Base-by-base conservation (phyloP, 2,113 vertebrate species). In the Perca schrenkii region DNA sequence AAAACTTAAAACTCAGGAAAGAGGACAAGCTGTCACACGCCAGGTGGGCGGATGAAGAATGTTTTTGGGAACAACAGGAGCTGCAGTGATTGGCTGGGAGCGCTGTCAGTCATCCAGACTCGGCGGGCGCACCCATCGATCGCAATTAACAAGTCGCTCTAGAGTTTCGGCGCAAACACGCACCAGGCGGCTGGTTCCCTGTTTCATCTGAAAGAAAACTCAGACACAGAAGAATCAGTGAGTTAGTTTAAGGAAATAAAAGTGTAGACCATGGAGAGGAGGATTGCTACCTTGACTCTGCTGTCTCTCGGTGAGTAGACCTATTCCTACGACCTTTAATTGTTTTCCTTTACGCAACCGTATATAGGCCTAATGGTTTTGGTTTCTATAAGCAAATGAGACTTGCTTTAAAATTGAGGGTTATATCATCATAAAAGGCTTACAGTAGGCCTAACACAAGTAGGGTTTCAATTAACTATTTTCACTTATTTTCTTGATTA, bases 241-340 rank as follows among this genome's bases (percentile, higher is more conserved):
- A 22, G 12, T 14, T 6, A 1, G 6, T 40, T 2, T 0, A 4
- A 22, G 10, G 16, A 3, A 6, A 4, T 5, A 0, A 1, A 54
- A 16, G 5, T 25, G 4, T 40, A 15, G 28, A 43, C 13, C 1
- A 88, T 86, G 86, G 76, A 79, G 64, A 46, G 14, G 17, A 73
- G 34, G 19, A 77, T 77, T n/a, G 71, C 16, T 14, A 5, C 13
- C 0, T 15, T 79, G 11, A 25, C 8, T 64, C 56, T 91, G 52
- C 74, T 89, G 13, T 88, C 73, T 78, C 8, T 83, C 2, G 79
- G 94, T 95, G 72, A 95, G 93, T 94, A 25, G 57, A 11, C 0
- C 12, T 34, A 34, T 34, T 60, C 3, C 50, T n/a, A n/a, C n/a
- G 22, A 46, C 17, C 15, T n/a, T 34, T 36, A 56, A 12, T 25